A percentile compares a stretch with the other conserved stretches of the same genome.
Conservation (phyloP, 2,113 vertebrate genomes). For the Gila orcuttii region DNA sequence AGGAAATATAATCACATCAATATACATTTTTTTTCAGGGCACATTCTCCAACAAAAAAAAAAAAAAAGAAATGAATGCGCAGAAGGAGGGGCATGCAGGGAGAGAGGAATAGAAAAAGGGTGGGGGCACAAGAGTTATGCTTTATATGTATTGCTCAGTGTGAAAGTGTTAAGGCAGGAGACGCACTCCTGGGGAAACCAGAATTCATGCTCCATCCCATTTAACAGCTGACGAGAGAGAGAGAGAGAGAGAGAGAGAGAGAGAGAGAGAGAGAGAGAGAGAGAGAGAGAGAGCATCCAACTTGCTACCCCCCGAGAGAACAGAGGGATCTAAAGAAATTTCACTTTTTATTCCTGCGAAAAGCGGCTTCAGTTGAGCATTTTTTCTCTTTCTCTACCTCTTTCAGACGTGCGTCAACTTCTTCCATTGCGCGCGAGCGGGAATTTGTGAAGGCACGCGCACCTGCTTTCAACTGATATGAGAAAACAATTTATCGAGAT, state of each 20-base stretch:
- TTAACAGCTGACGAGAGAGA: background rate
- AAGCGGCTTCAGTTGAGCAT: background rate
- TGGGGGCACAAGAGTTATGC: background rate
- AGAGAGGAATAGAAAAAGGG: background rate
- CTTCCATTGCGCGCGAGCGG: background rate
- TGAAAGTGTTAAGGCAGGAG: conserved; percentile 2
- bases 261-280: background rate
- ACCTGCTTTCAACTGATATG: conserved; percentile 5
- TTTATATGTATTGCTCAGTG: conserved; percentile 15
- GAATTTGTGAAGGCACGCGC: background rate
- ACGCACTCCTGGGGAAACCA: conserved; percentile 21
- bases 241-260: background rate
- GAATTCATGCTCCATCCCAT: conserved; percentile 1
- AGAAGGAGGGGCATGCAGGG: background rate
- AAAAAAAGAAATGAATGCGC: background rate
- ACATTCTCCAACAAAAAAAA: background rate
- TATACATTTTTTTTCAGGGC: background rate
- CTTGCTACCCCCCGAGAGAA: background rate
- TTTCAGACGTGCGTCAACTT: conserved; percentile 4
- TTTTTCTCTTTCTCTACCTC: background rate
- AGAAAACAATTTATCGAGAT: background rate
- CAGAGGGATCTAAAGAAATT: conserved; percentile 1
- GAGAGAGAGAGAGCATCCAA: background rate
- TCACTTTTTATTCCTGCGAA: background rate
- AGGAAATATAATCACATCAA: background rate